A percentile compares a stretch with the other conserved stretches of the same genome.
These are phyloP conservation scores for Natrix natrix DNA, from an alignment of 2,797 vertebrate genomes.

Conservation along the genomic window DNA sequence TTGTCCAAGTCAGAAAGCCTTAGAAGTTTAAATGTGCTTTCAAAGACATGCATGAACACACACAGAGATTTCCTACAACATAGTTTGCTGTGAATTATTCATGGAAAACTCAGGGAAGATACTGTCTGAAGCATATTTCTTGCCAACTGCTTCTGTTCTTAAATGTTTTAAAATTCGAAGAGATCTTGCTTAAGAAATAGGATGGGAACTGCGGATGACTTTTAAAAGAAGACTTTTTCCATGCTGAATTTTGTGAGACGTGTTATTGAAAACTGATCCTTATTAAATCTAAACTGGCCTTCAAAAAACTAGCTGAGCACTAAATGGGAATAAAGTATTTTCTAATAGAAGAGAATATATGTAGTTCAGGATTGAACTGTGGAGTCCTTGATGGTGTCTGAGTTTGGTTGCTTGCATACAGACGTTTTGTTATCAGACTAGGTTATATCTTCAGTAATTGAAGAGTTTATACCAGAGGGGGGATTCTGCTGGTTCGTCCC, in stretches of 20 bases:
- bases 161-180: constrained; percentile 53
- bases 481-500: too few species aligned
- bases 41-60: constrained; percentile 31
- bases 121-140: constrained; percentile 58
- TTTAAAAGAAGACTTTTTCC: constrained; percentile 25
- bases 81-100: constrained; percentile 59
- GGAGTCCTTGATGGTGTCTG: background rate
- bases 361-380: background rate
- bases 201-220: background rate
- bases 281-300: background rate
- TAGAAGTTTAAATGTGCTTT: constrained; percentile 42
- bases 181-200: background rate
- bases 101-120: constrained; percentile 23
- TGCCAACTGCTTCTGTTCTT: constrained; percentile 61
- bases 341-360: background rate
- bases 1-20: constrained; percentile 48
- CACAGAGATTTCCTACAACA: constrained; percentile 31
- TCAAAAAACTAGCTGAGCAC: background rate
- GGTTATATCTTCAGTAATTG: background rate
- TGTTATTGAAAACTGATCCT: constrained; percentile 22
- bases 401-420: background rate
- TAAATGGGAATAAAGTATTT: background rate
- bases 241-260: background rate
- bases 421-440: background rate
- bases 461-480: background rate